These are phyloP conservation scores for Protomyctophum bolini DNA, from an alignment of 2,113 vertebrate species.

Conservation along the genomic window DNA sequence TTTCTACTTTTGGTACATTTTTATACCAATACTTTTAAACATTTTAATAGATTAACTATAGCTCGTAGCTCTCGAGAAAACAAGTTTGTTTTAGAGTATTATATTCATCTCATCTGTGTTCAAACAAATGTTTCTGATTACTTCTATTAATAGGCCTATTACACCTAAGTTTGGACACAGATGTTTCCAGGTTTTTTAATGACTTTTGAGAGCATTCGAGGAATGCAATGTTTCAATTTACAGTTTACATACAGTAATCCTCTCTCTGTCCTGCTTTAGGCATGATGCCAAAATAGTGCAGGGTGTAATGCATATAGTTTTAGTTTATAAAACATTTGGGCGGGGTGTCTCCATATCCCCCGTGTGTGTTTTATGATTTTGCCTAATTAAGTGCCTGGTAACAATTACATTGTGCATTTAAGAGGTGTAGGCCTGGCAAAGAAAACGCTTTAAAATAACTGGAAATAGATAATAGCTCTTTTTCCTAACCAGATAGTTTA, in stretches of 20 bases:
- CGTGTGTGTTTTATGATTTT: too few relatives aligned
- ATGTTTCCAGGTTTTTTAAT: not conserved
- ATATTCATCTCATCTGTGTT: not conserved
- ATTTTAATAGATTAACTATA: not conserved
- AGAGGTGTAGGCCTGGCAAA: too few relatives aligned
- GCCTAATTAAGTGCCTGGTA: too few relatives aligned
- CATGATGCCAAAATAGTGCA: too few relatives aligned
- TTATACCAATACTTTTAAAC: too few relatives aligned
- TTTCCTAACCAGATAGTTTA: not conserved
- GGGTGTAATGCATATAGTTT: too few relatives aligned
- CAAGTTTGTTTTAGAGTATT: not conserved
- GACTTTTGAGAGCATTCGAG: conserved; percentile 8
- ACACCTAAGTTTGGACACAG: not conserved
- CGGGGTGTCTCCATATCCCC: too few relatives aligned
- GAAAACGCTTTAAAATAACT: not conserved
- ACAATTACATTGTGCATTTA: not conserved
- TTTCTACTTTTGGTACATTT: too few relatives aligned
- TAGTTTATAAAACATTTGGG: too few relatives aligned
- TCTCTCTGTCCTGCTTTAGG: too few relatives aligned
- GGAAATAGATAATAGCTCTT: not conserved
- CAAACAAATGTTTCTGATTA: not conserved
- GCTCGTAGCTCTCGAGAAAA: not conserved
- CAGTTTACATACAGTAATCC: too few relatives aligned
- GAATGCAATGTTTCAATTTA: conserved; percentile 34
- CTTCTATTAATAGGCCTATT: not conserved